Evolutionary conservation across 1,140 invertebrate species (phyloP), one percentile per base, ranked within the genome.

Genomic region (Fopius arisanus): DNA sequence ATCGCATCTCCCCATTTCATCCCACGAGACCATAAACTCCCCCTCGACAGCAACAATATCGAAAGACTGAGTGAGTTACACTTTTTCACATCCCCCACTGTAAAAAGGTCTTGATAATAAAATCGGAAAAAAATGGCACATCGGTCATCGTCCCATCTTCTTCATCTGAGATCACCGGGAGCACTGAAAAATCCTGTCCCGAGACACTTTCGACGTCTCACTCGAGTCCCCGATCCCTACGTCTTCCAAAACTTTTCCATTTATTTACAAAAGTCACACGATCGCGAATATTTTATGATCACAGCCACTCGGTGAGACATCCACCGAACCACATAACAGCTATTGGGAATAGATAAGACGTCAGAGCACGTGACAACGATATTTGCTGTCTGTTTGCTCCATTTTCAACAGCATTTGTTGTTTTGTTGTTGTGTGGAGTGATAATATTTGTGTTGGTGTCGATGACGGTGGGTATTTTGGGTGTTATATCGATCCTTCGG

Each of bases 301-400:
- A 95, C 90, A 94, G 93, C 88, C 94, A 91, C 83, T 95, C 94
- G 75, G 92, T 92, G 80, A 95, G 91, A 79, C 94, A 92, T 74
- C 92, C 91, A 68, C 94, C 94, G 84, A 96, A 93, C 94, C 94
- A 96, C 78, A 93, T 92, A 81, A 95, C 92, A 74, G 94, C 92
- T 37, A 95, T 92, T 5, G 94, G 94, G 80, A 95, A 86, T 41
- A 95, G 88, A 85, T 95, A 95, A 54, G 93, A 90, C 70, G 92
- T 89, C 3, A 95, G 81, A 4, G 94, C 93, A 70, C 90, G 90
- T 23, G 89, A 88, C 1, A 94, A 81, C 1, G 91, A 90, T 86
- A 91, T 90, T 82, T 91, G 79, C 80, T 92, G 79, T 82, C 86
- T 81, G 86, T 93, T 83, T 3, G 84, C 78, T 33, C 74, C 78